These are phyloP conservation scores for Dolichallabes microphthalmus DNA, from an alignment of 2,113 vertebrate genomes.

Conservation along the genomic window DNA sequence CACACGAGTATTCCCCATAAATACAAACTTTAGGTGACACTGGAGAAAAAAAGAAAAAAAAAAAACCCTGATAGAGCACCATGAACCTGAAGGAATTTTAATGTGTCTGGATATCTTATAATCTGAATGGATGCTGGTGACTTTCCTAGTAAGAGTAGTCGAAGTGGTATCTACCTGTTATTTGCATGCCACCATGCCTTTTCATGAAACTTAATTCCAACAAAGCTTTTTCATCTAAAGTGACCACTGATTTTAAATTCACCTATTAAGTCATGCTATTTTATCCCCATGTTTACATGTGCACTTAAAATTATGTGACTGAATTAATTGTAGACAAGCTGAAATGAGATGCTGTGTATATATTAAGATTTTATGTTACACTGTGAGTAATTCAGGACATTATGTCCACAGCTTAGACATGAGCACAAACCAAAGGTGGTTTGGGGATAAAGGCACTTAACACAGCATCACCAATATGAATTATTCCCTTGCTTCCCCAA, in stretches of 20 bases:
- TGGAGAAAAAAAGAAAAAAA: slow-evolving; percentile 13
- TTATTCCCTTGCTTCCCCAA: background rate
- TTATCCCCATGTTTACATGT: background rate
- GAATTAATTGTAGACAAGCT: background rate
- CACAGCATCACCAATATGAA: background rate
- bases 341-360: background rate
- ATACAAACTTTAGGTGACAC: slow-evolving; percentile 22
- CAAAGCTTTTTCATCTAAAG: background rate
- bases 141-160: background rate
- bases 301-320: background rate
- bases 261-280: background rate
- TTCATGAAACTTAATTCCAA: background rate
- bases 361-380: background rate
- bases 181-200: background rate
- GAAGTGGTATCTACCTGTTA: background rate
- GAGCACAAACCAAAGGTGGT: background rate
- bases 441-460: slow-evolving; percentile 31
- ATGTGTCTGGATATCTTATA: background rate
- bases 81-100: slow-evolving; percentile 4
- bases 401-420: background rate
- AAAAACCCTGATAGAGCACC: slow-evolving; percentile 10
- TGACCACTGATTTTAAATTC: background rate
- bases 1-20: slow-evolving; percentile 6
- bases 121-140: background rate
- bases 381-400: background rate